Percentiles rank a stretch among this genome's conserved stretches.
Conservation (phyloP, 2,797 vertebrate species). For the Buphagus erythrorhynchus region DNA sequence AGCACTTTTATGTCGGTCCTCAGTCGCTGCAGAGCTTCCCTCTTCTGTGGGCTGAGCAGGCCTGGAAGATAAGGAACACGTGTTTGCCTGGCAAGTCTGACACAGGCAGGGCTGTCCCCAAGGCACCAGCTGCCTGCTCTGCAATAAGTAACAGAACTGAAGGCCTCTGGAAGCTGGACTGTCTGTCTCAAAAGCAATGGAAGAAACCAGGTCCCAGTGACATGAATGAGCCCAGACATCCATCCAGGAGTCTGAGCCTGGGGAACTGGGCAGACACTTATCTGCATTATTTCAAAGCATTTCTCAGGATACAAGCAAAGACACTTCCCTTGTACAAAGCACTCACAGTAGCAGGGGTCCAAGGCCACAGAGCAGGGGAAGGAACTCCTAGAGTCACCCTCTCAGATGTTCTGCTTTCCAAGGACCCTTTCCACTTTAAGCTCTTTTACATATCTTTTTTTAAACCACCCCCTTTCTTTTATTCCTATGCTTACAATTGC, state of each 20-base stretch:
- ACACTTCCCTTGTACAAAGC: neutral
- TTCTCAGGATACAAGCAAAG: neutral
- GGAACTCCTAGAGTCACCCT: neutral
- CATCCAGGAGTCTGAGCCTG: too few relatives aligned
- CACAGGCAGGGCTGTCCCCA: neutral
- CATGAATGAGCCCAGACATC: neutral
- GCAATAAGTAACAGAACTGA: neutral
- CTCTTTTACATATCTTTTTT: neutral
- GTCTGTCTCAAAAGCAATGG: neutral
- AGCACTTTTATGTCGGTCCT: slow-evolving; percentile 91
- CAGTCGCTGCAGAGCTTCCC: slow-evolving; percentile 89
- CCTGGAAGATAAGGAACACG: slow-evolving; percentile 71
- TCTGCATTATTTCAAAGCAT: neutral
- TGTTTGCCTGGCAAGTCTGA: neutral
- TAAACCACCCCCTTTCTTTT: accelerated
- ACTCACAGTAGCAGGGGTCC: neutral
- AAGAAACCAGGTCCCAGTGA: neutral
- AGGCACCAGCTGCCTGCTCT: neutral
- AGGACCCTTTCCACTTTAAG: neutral
- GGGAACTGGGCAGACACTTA: neutral
- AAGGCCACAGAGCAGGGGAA: neutral
- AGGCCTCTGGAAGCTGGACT: neutral
- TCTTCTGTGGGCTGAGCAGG: slow-evolving; percentile 91
- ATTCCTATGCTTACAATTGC: neutral
- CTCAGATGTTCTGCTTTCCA: neutral